These are phyloP conservation scores for Thunnus maccoyii DNA, from an alignment of 2,113 vertebrate species.

Conservation along the genomic window DNA sequence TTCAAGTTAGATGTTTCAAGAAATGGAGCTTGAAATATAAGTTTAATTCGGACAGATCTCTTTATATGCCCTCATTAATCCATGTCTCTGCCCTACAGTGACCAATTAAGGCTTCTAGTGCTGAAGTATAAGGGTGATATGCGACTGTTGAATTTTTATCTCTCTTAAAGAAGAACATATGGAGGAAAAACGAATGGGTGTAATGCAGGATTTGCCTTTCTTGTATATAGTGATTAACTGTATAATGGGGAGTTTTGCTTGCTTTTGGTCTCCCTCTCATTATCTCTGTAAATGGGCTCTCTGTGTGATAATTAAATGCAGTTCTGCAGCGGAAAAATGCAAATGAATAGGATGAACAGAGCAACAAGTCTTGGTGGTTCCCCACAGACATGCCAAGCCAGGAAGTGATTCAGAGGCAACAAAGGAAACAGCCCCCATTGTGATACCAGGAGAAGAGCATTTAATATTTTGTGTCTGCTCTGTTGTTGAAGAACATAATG, in stretches of 20 bases:
- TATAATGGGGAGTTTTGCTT: constrained; percentile 48
- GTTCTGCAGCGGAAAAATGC: constrained; percentile 60
- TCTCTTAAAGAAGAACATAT: constrained; percentile 39
- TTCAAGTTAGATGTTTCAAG: constrained; percentile 28
- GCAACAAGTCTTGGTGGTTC: constrained; percentile 61
- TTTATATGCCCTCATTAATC: constrained; percentile 34
- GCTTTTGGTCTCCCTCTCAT: constrained; percentile 57
- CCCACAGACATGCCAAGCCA: constrained; percentile 45
- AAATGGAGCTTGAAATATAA: constrained; percentile 10
- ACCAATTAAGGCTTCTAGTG: constrained; percentile 47
- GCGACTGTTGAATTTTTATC: constrained; percentile 6
- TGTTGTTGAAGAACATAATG: constrained; percentile 39
- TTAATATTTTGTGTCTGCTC: constrained; percentile 29
- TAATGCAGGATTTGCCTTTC: constrained; percentile 23
- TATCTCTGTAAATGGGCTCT: constrained; percentile 65
- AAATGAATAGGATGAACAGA: constrained; percentile 65
- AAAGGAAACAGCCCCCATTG: constrained; percentile 56
- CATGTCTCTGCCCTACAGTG: constrained; percentile 9
- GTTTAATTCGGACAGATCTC: constrained; percentile 35
- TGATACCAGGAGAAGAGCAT: constrained; percentile 30
- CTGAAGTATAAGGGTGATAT: constrained; percentile 5
- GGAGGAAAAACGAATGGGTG: constrained; percentile 31
- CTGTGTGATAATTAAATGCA: constrained; percentile 69
- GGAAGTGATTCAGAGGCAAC: constrained; percentile 57
- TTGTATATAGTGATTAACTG: constrained; percentile 42